Evolutionary conservation across 2,113 vertebrate species (phyloP).

Genomic region (Thunnus maccoyii): DNA sequence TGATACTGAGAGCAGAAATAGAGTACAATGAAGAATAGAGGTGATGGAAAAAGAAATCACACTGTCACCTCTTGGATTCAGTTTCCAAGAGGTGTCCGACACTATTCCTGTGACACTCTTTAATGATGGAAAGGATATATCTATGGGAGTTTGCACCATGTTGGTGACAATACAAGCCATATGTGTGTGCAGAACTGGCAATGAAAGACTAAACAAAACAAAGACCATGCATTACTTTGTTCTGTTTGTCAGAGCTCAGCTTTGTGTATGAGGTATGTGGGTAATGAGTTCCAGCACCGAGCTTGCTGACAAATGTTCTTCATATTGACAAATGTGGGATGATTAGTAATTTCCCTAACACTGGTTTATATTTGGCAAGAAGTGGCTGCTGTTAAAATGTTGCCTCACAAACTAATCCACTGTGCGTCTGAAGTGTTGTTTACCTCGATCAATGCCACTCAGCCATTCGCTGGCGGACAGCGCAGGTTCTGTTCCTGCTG

Average conservation of each 20-base stretch:
- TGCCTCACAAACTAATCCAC: too few species aligned
- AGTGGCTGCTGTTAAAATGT: neutral
- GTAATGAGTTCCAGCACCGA: neutral
- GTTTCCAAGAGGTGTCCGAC: neutral
- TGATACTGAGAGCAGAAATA: neutral
- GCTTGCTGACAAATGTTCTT: neutral
- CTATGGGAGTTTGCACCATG: neutral
- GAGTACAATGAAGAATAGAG: neutral
- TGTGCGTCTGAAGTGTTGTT: neutral
- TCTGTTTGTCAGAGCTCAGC: neutral
- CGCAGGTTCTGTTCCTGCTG: slow-evolving; percentile 92
- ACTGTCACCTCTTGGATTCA: neutral
- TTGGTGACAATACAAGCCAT: slow-evolving; percentile 4
- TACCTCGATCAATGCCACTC: slow-evolving; percentile 94
- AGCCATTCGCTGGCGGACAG: slow-evolving; percentile 94
- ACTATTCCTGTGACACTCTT: too few species aligned
- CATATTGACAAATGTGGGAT: neutral
- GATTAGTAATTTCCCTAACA: neutral
- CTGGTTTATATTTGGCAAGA: slow-evolving; percentile 1
- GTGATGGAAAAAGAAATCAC: neutral
- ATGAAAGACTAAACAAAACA: neutral
- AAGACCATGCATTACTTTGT: neutral
- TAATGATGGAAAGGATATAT: slow-evolving; percentile 7
- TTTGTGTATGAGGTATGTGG: too few species aligned
- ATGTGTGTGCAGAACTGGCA: neutral